Evolutionary conservation across 2,113 vertebrate species (phyloP), one percentile per base, ranked within the genome.

Genomic region (Atractosteus spatula): DNA sequence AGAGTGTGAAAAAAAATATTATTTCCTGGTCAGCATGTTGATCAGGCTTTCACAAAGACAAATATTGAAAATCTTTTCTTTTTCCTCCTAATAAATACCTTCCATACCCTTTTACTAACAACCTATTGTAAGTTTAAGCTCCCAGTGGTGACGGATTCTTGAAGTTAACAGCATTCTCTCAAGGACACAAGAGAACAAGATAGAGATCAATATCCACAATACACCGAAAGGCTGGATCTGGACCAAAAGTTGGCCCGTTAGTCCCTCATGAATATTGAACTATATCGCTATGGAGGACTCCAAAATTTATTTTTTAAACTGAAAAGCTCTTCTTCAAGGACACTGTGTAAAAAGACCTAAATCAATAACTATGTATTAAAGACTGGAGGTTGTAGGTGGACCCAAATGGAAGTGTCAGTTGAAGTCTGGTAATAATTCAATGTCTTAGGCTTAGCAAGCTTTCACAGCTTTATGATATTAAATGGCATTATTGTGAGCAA

Each of bases 131-230:
- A 17, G 29, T 69, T 55, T 70, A 57, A 44, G n/a, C 17, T 51
- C 67, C 55, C 8, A 12, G 17, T 12, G 13, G 41, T 16, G 54
- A 6, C 51, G 4, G 8, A 7, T 56, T 59, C 29, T 51, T 51
- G 0, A 51, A 51, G 8, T 10, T 51, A 51, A 16, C 41, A 44
- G 41, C 6, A 10, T 55, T 57, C 45, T 17, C 68, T 59, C 68
- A 70, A 70, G 68, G 68, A 55, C 68, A 70, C 4, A 41, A 57
- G 8, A 70, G 43, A 70, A 70, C 44, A 41, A 59, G 55, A 42
- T 43, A 55, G 55, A 57, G 55, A 43, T 70, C 55, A 44, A 70
- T 70, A 44, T 3, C 5, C 41, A 14, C 55, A 57, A 59, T 44
- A 41, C 55, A 7, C 41, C 56, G 4, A 29, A 70, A 61, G 47